These are phyloP conservation scores for Hypanus sabinus DNA, from an alignment of 2,113 vertebrate species.

Conservation along the genomic window DNA sequence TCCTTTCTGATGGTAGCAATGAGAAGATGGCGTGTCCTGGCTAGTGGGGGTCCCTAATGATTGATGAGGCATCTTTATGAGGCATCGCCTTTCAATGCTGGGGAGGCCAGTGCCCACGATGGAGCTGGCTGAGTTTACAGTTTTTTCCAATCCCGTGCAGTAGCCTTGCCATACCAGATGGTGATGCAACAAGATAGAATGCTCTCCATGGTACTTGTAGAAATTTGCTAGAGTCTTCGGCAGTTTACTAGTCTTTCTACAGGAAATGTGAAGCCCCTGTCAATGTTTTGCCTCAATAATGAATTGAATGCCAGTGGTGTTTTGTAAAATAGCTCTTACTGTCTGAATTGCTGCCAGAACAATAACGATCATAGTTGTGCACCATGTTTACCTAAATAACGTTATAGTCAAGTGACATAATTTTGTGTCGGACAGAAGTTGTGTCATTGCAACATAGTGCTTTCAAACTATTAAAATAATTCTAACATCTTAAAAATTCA, in stretches of 20 bases:
- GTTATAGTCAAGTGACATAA: not conserved
- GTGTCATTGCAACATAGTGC: not conserved
- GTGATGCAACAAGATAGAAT: too few species aligned
- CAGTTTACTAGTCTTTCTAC: not conserved
- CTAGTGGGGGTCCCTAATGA: too few species aligned
- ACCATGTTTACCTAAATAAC: not conserved
- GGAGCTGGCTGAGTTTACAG: too few species aligned
- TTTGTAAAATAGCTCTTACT: not conserved
- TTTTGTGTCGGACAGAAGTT: not conserved
- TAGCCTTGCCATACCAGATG: too few species aligned
- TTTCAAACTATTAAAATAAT: not conserved
- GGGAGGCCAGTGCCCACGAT: too few species aligned
- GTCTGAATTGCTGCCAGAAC: not conserved
- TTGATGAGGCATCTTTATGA: too few species aligned
- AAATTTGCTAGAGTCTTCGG: too few species aligned
- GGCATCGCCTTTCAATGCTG: too few species aligned
- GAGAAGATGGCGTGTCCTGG: too few species aligned
- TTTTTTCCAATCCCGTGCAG: too few species aligned
- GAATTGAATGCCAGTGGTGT: not conserved
- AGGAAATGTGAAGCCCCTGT: not conserved
- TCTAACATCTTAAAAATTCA: not conserved
- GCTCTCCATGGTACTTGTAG: too few species aligned
- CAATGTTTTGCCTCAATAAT: not conserved
- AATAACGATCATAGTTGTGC: not conserved
- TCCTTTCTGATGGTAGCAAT: too few species aligned